Percentiles rank a stretch among this genome's conserved stretches.
Conservation (phyloP, 2,888 invertebrate genomes). For the Arrhopalites spinosus region DNA sequence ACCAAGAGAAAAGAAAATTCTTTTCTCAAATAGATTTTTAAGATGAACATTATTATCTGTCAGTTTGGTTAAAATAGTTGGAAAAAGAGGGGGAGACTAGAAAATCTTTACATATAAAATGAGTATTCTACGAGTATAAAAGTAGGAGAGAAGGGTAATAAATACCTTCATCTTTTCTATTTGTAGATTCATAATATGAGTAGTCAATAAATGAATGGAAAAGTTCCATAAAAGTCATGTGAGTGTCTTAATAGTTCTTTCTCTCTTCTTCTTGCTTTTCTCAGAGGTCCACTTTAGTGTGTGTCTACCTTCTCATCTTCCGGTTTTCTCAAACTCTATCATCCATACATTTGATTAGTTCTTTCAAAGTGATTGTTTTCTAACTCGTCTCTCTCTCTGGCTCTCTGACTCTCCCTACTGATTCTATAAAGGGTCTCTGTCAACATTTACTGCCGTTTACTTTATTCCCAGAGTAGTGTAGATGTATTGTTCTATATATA, state of each 20-base stretch:
- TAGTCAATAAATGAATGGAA: background rate
- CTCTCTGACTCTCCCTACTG: background rate
- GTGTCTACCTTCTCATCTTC: background rate
- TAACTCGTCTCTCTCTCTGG: background rate
- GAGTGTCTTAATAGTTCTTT: background rate
- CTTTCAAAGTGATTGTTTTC: conserved; percentile 13
- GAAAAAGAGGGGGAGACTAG: no score
- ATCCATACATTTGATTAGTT: conserved; percentile 14
- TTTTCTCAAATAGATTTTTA: no score
- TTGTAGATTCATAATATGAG: no score
- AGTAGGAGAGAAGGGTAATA: no score
- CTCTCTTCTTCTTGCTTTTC: background rate
- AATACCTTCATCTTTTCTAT: no score
- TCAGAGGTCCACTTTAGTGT: background rate
- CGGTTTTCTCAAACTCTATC: background rate
- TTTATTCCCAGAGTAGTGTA: no score
- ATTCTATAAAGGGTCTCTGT: background rate
- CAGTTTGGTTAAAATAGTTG: no score
- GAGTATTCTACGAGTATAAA: no score
- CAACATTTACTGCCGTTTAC: background rate
- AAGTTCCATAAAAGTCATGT: background rate
- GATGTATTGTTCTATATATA: no score
- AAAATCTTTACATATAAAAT: no score
- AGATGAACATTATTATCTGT: no score
- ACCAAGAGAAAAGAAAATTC: background rate